Conservation (phyloP, 2,888 invertebrate genomes). For the Heteromurus nitidus region DNA sequence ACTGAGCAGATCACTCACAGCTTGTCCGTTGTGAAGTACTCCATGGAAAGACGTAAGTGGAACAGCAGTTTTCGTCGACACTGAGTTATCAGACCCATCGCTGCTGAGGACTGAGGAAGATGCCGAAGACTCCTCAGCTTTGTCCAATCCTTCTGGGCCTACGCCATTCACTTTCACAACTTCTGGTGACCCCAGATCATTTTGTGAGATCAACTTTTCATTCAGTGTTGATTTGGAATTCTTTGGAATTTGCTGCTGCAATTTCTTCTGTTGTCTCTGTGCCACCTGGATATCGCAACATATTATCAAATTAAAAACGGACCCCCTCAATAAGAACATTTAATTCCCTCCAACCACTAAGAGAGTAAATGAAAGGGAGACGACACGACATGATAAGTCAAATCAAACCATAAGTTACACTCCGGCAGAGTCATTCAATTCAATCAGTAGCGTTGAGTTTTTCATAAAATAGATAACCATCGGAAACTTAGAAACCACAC, state of each 20-base stretch:
- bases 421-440: too few species aligned
- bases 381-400: too few species aligned
- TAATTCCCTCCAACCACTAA: too few species aligned
- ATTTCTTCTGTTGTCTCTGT: conserved; percentile 82
- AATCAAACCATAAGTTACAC: too few species aligned
- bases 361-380: too few species aligned
- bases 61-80: conserved; percentile 30
- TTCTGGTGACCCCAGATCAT: conserved; percentile 19
- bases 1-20: conserved; percentile 31
- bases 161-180: conserved; percentile 73
- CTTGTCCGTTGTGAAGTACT: conserved; percentile 78
- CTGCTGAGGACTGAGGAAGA: conserved; percentile 77
- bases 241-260: conserved; percentile 75
- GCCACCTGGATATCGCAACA: conserved; percentile 81
- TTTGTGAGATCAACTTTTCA: conserved; percentile 34
- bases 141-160: conserved; percentile 74
- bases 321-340: too few species aligned
- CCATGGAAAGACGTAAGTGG: conserved; percentile 80
- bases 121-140: conserved; percentile 78
- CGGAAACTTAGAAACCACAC: too few species aligned
- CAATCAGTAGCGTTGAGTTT: too few species aligned
- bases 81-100: conserved; percentile 77
- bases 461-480: too few species aligned
- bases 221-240: conserved; percentile 44
- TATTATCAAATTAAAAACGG: too few species aligned